phyloP scores from a whole-genome alignment of 2,888 invertebrate species.

The Ligdia adustata region DNA sequence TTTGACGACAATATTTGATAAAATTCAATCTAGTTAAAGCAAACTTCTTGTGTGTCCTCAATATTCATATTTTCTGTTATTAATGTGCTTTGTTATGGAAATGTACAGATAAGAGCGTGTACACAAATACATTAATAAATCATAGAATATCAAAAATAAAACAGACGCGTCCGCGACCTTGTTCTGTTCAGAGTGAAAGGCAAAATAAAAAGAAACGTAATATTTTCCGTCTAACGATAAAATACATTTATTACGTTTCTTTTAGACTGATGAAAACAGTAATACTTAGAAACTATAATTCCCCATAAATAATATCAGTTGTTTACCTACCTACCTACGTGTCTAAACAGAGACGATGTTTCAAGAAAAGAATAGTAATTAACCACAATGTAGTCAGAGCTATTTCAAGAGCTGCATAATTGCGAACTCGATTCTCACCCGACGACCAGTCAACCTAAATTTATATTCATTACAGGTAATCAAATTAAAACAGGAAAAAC shows the following conservation, averaged over 20 bases:
- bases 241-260: conserved; percentile 14
- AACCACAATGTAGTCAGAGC: conserved; percentile 10
- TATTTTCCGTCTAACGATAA: conserved; percentile 20
- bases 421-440: conserved; percentile 1
- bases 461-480: conserved; percentile 13
- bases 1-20: too few species aligned
- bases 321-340: too few species aligned
- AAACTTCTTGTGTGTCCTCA: too few species aligned
- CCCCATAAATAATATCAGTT: background rate
- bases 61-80: too few species aligned
- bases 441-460: conserved; percentile 13
- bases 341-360: background rate
- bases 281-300: background rate
- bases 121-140: conserved; percentile 1
- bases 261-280: background rate
- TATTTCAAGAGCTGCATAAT: conserved; percentile 14
- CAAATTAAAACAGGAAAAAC: conserved; percentile 23
- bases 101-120: too few species aligned
- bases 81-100: too few species aligned
- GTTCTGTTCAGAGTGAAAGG: conserved; percentile 16
- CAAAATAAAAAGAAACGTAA: conserved; percentile 20
- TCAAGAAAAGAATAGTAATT: background rate
- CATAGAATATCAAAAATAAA: conserved; percentile 7
- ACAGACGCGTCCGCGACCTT: conserved; percentile 20
- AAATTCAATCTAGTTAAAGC: too few species aligned